These are phyloP conservation scores for Cyprinodon brontotheroides DNA, from an alignment of 2,113 vertebrate species.

Conservation along the genomic window DNA sequence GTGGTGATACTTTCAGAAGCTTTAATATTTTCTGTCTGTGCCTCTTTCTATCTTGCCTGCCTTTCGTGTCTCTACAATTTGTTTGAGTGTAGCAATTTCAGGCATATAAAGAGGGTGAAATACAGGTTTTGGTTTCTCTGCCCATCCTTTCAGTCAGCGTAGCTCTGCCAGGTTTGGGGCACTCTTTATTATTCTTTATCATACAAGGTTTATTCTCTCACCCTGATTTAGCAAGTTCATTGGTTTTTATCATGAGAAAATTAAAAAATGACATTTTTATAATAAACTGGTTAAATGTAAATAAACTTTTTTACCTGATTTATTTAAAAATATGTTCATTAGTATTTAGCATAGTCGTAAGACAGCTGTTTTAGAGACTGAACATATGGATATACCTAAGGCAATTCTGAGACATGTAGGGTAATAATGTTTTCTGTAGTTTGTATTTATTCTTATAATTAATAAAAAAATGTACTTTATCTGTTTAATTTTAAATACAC, in stretches of 20 bases:
- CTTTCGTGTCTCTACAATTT: conserved; percentile 14
- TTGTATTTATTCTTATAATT: no score
- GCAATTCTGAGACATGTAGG: conserved; percentile 16
- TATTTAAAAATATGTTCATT: conserved; percentile 41
- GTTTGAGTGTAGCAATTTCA: conserved; percentile 43
- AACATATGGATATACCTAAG: conserved; percentile 33
- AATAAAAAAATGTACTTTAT: no score
- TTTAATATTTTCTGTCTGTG: conserved; percentile 33
- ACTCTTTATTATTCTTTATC: conserved; percentile 32
- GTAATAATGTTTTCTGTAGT: conserved; percentile 10
- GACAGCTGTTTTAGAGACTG: conserved; percentile 51
- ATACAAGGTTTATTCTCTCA: conserved; percentile 17
- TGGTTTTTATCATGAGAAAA: conserved; percentile 25
- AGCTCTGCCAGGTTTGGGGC: conserved; percentile 25
- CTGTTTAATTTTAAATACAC: no score
- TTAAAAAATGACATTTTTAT: conserved; percentile 6
- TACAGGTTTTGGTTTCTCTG: conserved; percentile 25
- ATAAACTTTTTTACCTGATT: conserved; percentile 5
- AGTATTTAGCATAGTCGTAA: conserved; percentile 29
- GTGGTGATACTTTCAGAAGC: conserved; percentile 27
- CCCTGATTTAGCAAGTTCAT: conserved; percentile 1
- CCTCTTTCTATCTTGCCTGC: conserved; percentile 2
- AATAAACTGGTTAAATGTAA: background rate
- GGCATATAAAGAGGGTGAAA: conserved; percentile 36
- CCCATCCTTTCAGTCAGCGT: conserved; percentile 22